Percentiles rank a stretch among this genome's conserved stretches.
phyloP scores from a whole-genome alignment of 2,888 invertebrate species.

The Plutella xylostella region DNA sequence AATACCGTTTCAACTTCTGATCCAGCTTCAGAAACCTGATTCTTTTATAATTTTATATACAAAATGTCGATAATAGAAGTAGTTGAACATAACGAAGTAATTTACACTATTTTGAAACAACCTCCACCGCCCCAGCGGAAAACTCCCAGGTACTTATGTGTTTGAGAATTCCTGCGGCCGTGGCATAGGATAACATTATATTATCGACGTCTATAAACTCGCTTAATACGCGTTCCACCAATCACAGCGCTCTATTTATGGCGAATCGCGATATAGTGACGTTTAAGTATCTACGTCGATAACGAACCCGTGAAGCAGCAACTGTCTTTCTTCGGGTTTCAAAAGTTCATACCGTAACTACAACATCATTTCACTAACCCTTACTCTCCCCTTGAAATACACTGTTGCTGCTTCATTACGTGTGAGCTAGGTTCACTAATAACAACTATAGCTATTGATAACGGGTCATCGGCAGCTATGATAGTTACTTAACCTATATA shows the following conservation, averaged over 20 bases:
- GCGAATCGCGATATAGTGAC: not conserved
- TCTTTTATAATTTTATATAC: no score
- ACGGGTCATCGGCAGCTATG: not conserved
- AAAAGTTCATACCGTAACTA: not conserved
- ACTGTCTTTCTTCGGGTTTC: not conserved
- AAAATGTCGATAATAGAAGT: slow-evolving; percentile 75
- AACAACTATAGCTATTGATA: not conserved
- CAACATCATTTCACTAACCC: not conserved
- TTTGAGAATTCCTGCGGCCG: not conserved
- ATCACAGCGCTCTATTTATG: not conserved
- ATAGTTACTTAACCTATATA: not conserved
- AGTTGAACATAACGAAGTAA: slow-evolving; percentile 75
- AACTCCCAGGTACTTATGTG: slow-evolving; percentile 51
- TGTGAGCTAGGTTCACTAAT: no score
- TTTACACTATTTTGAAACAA: slow-evolving; percentile 70
- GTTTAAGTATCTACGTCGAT: no score
- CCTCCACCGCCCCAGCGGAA: slow-evolving; percentile 56
- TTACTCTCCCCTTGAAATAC: no score
- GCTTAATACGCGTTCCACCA: not conserved
- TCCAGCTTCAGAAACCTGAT: no score
- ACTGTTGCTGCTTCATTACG: no score
- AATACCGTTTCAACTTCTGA: no score
- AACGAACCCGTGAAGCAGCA: no score
- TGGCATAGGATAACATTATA: not conserved
- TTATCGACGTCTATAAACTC: not conserved